Percentiles rank a stretch among this genome's conserved stretches.
Evolutionary conservation across 2,888 invertebrate genomes (phyloP).

Genomic region (Tetramorium bicarinatum): DNA sequence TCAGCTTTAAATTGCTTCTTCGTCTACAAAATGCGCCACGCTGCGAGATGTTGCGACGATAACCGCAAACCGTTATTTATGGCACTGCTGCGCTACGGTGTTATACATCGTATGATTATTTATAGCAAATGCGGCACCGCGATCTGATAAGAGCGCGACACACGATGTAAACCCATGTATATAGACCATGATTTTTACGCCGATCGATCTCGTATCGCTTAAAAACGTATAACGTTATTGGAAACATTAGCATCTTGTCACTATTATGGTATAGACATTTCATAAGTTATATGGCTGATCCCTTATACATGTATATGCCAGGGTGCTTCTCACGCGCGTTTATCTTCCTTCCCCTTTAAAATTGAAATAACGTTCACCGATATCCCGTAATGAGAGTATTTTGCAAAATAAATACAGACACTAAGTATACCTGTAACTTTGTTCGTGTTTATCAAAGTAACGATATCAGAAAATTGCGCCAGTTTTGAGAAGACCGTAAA

Average conservation of each 20-base stretch:
- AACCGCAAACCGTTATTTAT: conserved; percentile 48
- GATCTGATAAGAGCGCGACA: conserved; percentile 39
- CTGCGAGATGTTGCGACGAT: conserved; percentile 45
- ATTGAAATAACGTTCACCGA: conserved; percentile 49
- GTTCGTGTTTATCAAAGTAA: conserved; percentile 6
- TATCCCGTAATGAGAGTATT: conserved; percentile 35
- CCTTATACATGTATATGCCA: not conserved
- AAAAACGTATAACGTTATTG: conserved; percentile 3
- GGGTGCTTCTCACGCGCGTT: conserved; percentile 52
- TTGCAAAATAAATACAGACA: not conserved
- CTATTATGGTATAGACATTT: not conserved
- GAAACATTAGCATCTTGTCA: not conserved
- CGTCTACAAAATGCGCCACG: conserved; percentile 37
- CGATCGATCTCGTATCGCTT: conserved; percentile 10
- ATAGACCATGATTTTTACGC: conserved; percentile 24
- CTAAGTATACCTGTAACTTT: not conserved
- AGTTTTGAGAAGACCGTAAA: not conserved
- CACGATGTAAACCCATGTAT: not conserved
- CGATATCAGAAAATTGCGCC: conserved; percentile 2
- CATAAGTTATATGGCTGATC: conserved; percentile 17
- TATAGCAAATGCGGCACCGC: conserved; percentile 37
- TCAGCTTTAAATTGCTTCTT: conserved; percentile 44
- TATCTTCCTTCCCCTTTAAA: not conserved
- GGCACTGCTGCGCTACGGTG: conserved; percentile 18
- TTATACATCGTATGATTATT: conserved; percentile 48